phyloP scores from a whole-genome alignment of 1,140 invertebrate genomes.

The Apis florea region DNA sequence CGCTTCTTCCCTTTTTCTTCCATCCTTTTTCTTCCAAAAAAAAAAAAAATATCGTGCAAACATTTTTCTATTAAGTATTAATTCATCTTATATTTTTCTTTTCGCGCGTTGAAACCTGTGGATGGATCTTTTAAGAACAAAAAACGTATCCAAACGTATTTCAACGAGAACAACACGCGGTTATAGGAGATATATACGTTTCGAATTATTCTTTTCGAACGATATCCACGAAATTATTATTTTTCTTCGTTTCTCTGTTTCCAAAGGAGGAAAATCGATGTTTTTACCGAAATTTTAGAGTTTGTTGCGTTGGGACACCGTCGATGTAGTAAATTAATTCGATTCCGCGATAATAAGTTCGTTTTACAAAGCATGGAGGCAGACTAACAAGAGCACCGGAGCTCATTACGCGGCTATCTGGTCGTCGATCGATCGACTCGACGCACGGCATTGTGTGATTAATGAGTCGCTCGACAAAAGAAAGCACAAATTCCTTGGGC shows the following conservation, averaged over 20 bases:
- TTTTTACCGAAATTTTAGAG: slow-evolving; percentile 4
- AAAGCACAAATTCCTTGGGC: slow-evolving; percentile 59
- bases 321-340: slow-evolving; percentile 54
- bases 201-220: no score
- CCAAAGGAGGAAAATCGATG: no score
- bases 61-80: neutral
- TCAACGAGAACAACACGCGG: no score
- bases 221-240: no score
- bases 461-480: slow-evolving; percentile 70
- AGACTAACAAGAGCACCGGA: slow-evolving; percentile 61
- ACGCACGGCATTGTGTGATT: slow-evolving; percentile 71
- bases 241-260: neutral
- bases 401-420: slow-evolving; percentile 75
- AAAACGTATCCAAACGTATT: no score
- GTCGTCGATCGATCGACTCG: slow-evolving; percentile 67
- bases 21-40: neutral
- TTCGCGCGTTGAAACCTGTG: no score
- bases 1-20: slow-evolving; percentile 8
- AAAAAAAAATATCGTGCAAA: no score
- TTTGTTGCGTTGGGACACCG: slow-evolving; percentile 4
- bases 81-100: neutral
- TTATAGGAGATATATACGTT: no score
- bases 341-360: slow-evolving; percentile 57
- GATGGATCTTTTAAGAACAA: no score
- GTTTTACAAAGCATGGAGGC: slow-evolving; percentile 45